These are phyloP conservation scores for Tetragnatha versicolor DNA, from an alignment of 1,140 invertebrate species.

Conservation along the genomic window DNA sequence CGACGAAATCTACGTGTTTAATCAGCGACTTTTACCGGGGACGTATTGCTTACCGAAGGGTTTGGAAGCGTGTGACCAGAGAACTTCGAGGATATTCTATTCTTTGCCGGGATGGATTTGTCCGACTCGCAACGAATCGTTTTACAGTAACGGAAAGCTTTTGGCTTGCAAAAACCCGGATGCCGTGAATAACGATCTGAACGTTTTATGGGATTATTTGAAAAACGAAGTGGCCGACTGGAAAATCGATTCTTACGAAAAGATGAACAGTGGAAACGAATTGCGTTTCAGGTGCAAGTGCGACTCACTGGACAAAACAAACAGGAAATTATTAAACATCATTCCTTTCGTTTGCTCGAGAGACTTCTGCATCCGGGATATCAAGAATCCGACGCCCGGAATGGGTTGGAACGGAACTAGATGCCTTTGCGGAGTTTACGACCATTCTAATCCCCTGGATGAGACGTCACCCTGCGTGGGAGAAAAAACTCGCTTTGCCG, in stretches of 20 bases:
- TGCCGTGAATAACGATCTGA: background rate
- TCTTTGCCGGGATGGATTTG: constrained; percentile 13
- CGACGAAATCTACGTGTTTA: background rate
- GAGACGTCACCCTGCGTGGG: background rate
- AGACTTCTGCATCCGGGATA: background rate
- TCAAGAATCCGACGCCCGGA: background rate
- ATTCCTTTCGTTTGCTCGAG: background rate
- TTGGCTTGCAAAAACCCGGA: background rate
- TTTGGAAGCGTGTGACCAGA: background rate
- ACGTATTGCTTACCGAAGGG: background rate
- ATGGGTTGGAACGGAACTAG: background rate
- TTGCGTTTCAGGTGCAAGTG: background rate
- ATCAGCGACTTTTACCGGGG: background rate
- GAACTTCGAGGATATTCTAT: background rate
- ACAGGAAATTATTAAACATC: background rate
- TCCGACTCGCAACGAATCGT: background rate
- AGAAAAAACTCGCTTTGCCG: background rate
- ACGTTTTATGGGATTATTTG: background rate
- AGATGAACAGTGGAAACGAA: background rate
- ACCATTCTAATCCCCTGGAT: background rate
- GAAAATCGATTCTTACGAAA: background rate
- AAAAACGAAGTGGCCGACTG: background rate
- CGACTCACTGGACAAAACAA: background rate
- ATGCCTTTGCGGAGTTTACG: background rate
- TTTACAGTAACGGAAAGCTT: background rate